Evolutionary conservation across 1,140 invertebrate genomes (phyloP), one percentile per base, ranked within the genome.

Genomic region (Plectrocnemia conspersa): DNA sequence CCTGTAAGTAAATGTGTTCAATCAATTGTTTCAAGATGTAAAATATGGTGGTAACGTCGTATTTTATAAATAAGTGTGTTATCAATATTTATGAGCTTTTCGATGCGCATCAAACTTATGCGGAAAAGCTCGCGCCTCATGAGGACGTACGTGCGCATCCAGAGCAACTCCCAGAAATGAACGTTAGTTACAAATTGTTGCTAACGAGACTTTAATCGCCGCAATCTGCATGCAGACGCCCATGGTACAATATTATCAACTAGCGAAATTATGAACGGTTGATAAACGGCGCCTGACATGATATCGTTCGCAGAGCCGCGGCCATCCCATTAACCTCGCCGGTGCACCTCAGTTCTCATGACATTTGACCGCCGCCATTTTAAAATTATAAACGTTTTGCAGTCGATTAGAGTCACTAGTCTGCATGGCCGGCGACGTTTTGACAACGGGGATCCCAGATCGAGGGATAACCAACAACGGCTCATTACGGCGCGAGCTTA

Each of bases 261-360:
- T n/a, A n/a, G n/a, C n/a, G n/a, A n/a, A n/a, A n/a, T n/a, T n/a
- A 48, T 18, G 21, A 18, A 27, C n/a, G 48, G 13, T 55, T 52
- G 27, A 16, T 56, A 44, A 41, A 16, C 25, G 38, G 54, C 46
- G 52, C 42, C 33, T 54, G 52, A 54, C 42, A 33, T 38, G 35
- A 38, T 38, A 13, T 22, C 33, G 41, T 40, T 50, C 25, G 48
- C 19, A 3, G 35, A 25, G 33, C 13, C 33, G 21, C 35, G 38
- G 54, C 54, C 52, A 49, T 54, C 45, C 50, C 38, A 58, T 58
- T 58, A 58, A 58, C 50, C 56, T 24, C 42, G 33, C 13, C 16
- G 41, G 41, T 24, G 40, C 22, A 44, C 18, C 41, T 46, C 56
- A 27, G 54, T 60, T 60, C 58, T 56, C 58, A 60, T 60, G 58